Conservation (phyloP, 2,797 vertebrate species). For the Danio aesculapii region DNA sequence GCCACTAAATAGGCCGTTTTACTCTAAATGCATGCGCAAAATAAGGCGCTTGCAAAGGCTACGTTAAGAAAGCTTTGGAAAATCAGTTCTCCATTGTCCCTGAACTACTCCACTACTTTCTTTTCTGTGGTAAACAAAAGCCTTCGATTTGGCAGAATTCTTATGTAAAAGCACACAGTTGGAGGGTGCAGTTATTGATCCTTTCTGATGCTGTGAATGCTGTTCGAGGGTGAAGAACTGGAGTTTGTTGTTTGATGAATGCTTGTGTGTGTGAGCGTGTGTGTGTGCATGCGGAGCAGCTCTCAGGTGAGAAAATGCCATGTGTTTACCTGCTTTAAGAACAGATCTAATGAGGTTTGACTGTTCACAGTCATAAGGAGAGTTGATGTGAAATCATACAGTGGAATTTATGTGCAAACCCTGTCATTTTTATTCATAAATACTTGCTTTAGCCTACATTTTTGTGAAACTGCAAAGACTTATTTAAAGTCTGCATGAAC, state of each 20-base stretch:
- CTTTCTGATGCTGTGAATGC: slow-evolving; percentile 1
- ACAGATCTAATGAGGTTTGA: background rate
- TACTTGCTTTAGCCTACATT: too few species aligned
- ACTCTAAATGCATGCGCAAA: background rate
- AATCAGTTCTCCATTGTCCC: slow-evolving; percentile 7
- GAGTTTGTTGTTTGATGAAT: slow-evolving; percentile 1
- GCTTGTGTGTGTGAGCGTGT: background rate
- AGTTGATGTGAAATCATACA: background rate
- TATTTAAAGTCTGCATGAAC: too few species aligned
- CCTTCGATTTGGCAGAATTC: background rate
- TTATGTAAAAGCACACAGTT: background rate
- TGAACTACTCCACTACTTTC: background rate
- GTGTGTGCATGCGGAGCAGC: background rate
- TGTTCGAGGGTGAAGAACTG: background rate
- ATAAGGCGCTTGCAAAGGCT: background rate
- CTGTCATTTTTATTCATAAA: too few species aligned
- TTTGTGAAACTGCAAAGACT: too few species aligned
- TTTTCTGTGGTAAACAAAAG: background rate
- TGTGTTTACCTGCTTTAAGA: background rate
- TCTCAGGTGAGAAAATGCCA: background rate
- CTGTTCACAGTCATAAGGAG: too few species aligned
- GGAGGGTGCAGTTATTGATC: background rate
- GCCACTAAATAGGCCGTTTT: background rate
- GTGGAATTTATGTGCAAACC: background rate
- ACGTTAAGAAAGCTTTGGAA: background rate